Conservation (phyloP, 2,797 vertebrate genomes). For the Kryptopterus vitreolus region DNA sequence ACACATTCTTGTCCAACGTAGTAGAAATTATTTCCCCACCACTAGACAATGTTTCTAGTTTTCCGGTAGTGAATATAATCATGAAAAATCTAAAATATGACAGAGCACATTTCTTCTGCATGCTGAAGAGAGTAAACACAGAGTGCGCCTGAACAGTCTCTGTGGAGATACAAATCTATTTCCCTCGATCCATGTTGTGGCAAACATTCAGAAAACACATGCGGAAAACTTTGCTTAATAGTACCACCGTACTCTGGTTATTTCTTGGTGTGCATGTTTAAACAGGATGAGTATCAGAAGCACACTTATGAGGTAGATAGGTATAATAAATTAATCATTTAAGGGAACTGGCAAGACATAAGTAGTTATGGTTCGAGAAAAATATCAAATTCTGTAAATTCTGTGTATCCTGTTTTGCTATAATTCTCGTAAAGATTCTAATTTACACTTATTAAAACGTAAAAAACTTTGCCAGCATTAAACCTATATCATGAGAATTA, state of each 20-base stretch:
- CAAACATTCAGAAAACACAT: slow-evolving; percentile 43
- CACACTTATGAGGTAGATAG: background rate
- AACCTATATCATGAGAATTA: slow-evolving; percentile 48
- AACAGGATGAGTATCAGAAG: slow-evolving; percentile 3
- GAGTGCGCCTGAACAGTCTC: slow-evolving; percentile 34
- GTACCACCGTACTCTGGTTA: slow-evolving; percentile 31
- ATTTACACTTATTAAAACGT: background rate
- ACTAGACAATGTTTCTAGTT: background rate
- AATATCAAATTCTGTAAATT: slow-evolving; percentile 10
- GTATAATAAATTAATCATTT: background rate
- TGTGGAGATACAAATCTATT: slow-evolving; percentile 43
- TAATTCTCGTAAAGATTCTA: background rate
- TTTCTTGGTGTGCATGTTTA: slow-evolving; percentile 28
- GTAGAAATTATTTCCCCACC: background rate
- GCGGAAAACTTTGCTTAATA: slow-evolving; percentile 34
- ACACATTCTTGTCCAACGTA: background rate
- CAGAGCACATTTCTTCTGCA: slow-evolving; percentile 41
- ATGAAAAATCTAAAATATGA: slow-evolving; percentile 37
- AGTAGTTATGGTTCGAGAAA: background rate
- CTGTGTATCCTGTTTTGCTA: background rate
- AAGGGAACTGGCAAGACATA: background rate
- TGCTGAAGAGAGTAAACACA: slow-evolving; percentile 33
- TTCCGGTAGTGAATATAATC: background rate
- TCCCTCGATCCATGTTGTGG: slow-evolving; percentile 38
- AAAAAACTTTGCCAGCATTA: slow-evolving; percentile 10